These are phyloP conservation scores for Schizopygopsis pylzovi DNA, from an alignment of 2,797 vertebrate genomes.

Conservation along the genomic window DNA sequence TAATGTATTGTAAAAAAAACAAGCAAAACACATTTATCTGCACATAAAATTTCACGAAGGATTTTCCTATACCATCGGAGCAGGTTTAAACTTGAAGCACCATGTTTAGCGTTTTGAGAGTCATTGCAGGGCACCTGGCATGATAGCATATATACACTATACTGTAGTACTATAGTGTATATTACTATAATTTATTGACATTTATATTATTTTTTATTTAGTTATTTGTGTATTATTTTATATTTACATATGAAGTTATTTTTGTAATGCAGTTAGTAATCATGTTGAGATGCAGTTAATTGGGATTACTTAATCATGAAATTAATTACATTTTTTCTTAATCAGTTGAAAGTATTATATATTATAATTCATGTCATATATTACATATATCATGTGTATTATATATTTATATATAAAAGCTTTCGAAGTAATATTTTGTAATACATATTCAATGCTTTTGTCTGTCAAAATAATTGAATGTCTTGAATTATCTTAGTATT, in stretches of 20 bases:
- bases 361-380: neutral
- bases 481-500: neutral
- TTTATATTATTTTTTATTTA: neutral
- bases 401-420: neutral
- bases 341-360: neutral
- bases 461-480: neutral
- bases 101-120: neutral
- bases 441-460: no score
- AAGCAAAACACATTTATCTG: neutral
- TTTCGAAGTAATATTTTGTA: neutral
- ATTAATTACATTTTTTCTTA: no score
- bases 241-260: neutral
- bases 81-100: neutral
- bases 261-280: neutral
- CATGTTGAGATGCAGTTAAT: neutral
- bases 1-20: neutral
- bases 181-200: neutral
- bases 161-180: neutral
- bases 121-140: neutral
- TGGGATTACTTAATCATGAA: neutral
- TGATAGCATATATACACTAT: neutral
- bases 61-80: neutral
- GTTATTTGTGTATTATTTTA: neutral
- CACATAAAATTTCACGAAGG: neutral
- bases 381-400: neutral